A percentile compares a stretch with the other conserved stretches of the same genome.
Conservation (phyloP, 2,888 invertebrate species). For the Tyria jacobaeae region DNA sequence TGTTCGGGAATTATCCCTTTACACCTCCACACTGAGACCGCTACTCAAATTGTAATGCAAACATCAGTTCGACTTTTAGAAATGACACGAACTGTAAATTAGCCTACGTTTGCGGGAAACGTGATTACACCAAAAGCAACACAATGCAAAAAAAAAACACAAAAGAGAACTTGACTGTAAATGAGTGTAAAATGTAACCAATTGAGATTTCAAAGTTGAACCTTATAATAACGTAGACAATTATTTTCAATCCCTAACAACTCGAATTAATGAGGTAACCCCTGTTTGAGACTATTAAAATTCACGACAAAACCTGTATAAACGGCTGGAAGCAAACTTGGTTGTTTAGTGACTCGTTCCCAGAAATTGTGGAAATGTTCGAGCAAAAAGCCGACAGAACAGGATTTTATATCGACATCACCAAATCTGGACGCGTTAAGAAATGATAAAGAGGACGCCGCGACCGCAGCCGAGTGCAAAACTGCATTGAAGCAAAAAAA, state of each 20-base stretch:
- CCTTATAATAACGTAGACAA: constrained; percentile 43
- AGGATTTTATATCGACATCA: constrained; percentile 83
- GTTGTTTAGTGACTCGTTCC: constrained; percentile 81
- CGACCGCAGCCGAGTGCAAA: constrained; percentile 60
- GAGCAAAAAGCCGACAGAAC: constrained; percentile 82
- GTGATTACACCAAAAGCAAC: constrained; percentile 34
- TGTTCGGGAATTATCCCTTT: constrained; percentile 83
- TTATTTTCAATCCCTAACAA: constrained; percentile 66
- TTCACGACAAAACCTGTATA: constrained; percentile 84
- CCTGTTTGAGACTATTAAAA: constrained; percentile 77
- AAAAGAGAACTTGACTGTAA: constrained; percentile 22
- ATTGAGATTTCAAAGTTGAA: constrained; percentile 34
- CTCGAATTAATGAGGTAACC: constrained; percentile 72
- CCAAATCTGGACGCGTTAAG: constrained; percentile 85
- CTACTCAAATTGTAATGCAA: constrained; percentile 80
- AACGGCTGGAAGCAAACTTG: constrained; percentile 79
- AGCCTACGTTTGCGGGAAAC: constrained; percentile 46
- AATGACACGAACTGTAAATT: constrained; percentile 64
- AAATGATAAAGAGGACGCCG: constrained; percentile 84
- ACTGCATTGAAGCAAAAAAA: constrained; percentile 58
- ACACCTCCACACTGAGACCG: constrained; percentile 73
- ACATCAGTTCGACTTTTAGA: constrained; percentile 66
- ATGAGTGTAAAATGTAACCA: constrained; percentile 27
- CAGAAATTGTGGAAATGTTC: constrained; percentile 82
- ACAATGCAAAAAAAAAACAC: constrained; percentile 21